These are phyloP conservation scores for Molothrus aeneus DNA, from an alignment of 2,797 vertebrate species.

Conservation along the genomic window DNA sequence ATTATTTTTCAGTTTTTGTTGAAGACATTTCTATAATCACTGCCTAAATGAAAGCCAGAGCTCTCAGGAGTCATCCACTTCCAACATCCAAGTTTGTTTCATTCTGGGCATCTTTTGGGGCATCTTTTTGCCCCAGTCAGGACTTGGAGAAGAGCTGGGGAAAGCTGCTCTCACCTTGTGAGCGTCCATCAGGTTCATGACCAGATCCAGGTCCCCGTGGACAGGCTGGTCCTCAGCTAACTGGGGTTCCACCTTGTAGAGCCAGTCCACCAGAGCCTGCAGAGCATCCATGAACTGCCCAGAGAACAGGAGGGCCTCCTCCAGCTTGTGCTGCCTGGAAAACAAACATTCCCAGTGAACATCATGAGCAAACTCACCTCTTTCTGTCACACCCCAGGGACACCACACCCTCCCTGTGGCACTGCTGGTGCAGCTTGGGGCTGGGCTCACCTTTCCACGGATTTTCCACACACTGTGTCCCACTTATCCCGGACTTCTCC, in stretches of 20 bases:
- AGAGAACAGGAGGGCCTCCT: slow-evolving; percentile 97
- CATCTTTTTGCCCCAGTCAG: not conserved
- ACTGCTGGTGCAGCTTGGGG: rapidly evolving
- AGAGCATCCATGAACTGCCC: slow-evolving; percentile 98
- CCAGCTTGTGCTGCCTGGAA: slow-evolving; percentile 95
- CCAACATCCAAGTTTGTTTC: too few relatives aligned
- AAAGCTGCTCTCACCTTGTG: slow-evolving; percentile 85
- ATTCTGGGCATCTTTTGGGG: too few relatives aligned
- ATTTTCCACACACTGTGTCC: slow-evolving; percentile 98
- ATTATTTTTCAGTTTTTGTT: not conserved
- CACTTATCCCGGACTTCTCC: slow-evolving; percentile 97
- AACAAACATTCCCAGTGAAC: rapidly evolving
- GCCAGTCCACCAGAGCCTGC: slow-evolving; percentile 96
- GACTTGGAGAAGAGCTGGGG: not conserved
- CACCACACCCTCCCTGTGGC: not conserved
- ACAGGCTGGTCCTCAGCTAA: slow-evolving; percentile 95
- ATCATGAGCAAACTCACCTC: not conserved
- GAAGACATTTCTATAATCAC: not conserved
- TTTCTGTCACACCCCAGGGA: not conserved
- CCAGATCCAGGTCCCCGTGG: slow-evolving; percentile 94
- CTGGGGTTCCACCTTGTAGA: slow-evolving; percentile 97
- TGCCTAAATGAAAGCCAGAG: not conserved
- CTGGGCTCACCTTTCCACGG: slow-evolving; percentile 90
- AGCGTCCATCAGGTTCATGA: slow-evolving; percentile 97
- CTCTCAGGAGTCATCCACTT: not conserved